A percentile compares a stretch with the other conserved stretches of the same genome.
These are phyloP conservation scores for Watsonalla cultraria DNA, from an alignment of 2,888 invertebrate genomes.

Conservation along the genomic window DNA sequence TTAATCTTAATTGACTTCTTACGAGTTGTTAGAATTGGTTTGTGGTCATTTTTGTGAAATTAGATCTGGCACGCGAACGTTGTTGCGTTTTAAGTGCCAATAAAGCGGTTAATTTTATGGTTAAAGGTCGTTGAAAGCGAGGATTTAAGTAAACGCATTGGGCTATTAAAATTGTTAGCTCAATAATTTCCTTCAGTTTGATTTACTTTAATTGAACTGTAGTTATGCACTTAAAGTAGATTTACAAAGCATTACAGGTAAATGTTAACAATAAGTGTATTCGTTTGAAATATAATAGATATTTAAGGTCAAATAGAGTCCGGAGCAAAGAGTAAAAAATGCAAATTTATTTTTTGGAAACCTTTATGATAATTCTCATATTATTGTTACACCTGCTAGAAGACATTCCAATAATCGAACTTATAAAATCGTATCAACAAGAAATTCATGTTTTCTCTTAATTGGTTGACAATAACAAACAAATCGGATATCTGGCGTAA, in stretches of 20 bases:
- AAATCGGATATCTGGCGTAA: conserved; percentile 40
- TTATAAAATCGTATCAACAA: neutral
- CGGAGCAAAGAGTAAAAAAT: no score
- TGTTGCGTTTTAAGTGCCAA: conserved; percentile 22
- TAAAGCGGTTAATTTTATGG: conserved; percentile 33
- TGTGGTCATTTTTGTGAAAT: conserved; percentile 57
- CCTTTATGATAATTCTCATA: no score
- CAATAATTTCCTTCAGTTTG: neutral
- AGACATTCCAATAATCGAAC: no score
- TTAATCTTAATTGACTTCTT: conserved; percentile 72
- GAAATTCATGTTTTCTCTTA: neutral
- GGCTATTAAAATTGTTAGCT: neutral
- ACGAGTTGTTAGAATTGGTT: conserved; percentile 62
- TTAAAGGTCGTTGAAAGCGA: conserved; percentile 27
- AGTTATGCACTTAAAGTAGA: no score
- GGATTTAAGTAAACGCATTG: conserved; percentile 8
- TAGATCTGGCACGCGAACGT: conserved; percentile 65
- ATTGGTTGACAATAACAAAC: neutral
- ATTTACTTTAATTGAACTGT: neutral
- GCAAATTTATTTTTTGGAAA: no score
- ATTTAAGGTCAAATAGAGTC: no score
- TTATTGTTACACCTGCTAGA: no score
- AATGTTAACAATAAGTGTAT: no score
- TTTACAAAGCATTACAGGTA: no score
- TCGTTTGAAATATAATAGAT: no score